Conservation (phyloP, 1,140 invertebrate genomes). For the Nephila pilipes region DNA sequence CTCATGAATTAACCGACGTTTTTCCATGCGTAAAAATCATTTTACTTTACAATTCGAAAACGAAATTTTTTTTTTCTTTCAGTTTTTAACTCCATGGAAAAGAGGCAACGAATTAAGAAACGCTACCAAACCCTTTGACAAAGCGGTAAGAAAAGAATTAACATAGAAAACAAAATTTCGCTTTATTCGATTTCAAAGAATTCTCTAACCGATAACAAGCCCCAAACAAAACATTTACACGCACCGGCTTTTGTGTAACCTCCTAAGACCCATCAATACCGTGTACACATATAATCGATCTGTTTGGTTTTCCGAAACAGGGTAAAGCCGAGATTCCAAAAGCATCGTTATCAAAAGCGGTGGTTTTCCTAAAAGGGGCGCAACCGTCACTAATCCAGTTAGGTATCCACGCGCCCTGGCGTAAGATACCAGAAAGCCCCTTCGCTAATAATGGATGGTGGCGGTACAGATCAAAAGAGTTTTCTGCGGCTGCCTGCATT, state of each 20-base stretch:
- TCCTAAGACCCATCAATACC: not conserved
- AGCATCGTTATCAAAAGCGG: not conserved
- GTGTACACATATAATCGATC: not conserved
- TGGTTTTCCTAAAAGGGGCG: slow-evolving; percentile 8
- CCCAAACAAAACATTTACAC: not conserved
- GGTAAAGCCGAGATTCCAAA: not conserved
- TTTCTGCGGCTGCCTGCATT: slow-evolving; percentile 12
- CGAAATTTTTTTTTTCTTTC: too few species aligned
- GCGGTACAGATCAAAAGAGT: slow-evolving; percentile 49
- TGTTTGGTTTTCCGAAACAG: not conserved
- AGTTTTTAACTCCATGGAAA: not conserved
- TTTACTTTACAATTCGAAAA: too few species aligned
- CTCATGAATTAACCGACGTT: slow-evolving; percentile 1
- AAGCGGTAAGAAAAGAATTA: too few species aligned
- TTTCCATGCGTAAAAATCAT: not conserved
- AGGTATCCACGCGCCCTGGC: not conserved
- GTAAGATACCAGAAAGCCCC: not conserved
- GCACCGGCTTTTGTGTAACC: not conserved
- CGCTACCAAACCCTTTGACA: too few species aligned
- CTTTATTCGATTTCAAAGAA: slow-evolving; percentile 8
- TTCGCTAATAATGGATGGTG: slow-evolving; percentile 28
- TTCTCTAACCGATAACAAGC: not conserved
- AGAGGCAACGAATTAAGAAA: too few species aligned
- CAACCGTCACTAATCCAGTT: slow-evolving; percentile 25
- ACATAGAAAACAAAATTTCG: not conserved